Evolutionary conservation across 1,140 invertebrate genomes (phyloP), one percentile per base, ranked within the genome.

Genomic region (Ptiloglossa arizonensis): DNA sequence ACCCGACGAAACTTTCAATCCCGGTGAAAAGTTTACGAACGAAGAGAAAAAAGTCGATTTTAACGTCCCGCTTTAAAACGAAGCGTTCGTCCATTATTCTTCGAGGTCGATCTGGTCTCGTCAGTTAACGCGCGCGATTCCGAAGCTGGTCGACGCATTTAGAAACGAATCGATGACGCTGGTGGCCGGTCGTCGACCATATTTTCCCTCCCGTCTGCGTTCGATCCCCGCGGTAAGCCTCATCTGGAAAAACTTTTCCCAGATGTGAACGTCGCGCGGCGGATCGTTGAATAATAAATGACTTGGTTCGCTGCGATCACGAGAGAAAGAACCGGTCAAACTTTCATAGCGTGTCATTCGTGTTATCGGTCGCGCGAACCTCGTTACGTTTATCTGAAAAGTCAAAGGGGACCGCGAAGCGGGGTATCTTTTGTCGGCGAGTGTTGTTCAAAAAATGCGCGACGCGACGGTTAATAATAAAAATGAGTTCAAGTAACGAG

Each of bases 151-250:
- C 8, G 52, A 56, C 52, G 52, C 52, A 56, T 56, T 56, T 56
- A 56, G 52, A 56, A 56, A 27, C 52, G 52, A 56, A 56, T 56
- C 59, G 35, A 60, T 41, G 59, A 27, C 24, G 59, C 17, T 9
- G 24, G 15, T 27, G 32, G 27, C 8, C 59, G 59, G 35, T 46
- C 38, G 62, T 29, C 62, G 52, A 56, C 52, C 52, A 56, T 48
- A n/a, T 27, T 64, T 46, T 48, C 62, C 41, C 62, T 27, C 41
- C 22, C 41, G 62, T 17, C 60, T 29, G 5, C 2, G 17, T 46
- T 64, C 62, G n/a, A 35, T 46, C 41, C 41, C 1, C 22, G 46
- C 17, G 46, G 19, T 19, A 48, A 17, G 46, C 22, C 62, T 64
- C 41, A 56, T 56, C 52, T 56, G 52, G 52, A 22, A 56, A 29